Conservation (phyloP, 2,888 invertebrate species). For the Campoletis raptor region DNA sequence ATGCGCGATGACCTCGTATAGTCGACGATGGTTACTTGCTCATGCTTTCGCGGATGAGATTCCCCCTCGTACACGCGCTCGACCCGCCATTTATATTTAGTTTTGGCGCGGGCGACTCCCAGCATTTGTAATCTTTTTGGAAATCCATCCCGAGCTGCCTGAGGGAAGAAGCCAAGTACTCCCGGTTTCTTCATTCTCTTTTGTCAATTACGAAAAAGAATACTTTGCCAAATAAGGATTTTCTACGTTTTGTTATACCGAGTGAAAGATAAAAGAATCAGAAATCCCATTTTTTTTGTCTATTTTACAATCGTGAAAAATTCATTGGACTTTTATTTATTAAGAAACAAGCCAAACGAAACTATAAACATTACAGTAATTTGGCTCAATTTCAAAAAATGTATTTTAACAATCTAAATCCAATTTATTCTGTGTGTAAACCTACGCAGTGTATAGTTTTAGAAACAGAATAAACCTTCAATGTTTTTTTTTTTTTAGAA, state of each 20-base stretch:
- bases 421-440: background rate
- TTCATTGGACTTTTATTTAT: background rate
- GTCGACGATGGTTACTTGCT: constrained; percentile 71
- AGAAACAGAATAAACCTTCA: background rate
- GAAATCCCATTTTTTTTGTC: background rate
- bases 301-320: background rate
- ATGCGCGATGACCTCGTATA: constrained; percentile 66
- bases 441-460: background rate
- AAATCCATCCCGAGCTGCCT: constrained; percentile 74
- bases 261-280: background rate
- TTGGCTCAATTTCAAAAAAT: background rate
- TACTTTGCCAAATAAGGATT: background rate
- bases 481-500: background rate
- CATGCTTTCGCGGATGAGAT: constrained; percentile 69
- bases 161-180: constrained; percentile 11
- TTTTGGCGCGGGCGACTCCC: constrained; percentile 80
- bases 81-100: constrained; percentile 81
- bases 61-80: constrained; percentile 37
- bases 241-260: background rate
- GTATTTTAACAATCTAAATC: background rate
- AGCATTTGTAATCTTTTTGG: constrained; percentile 81
- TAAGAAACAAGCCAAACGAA: background rate
- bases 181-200: background rate
- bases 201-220: background rate
- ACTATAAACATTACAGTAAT: background rate